Evolutionary conservation across 2,888 invertebrate genomes (phyloP), one percentile per base, ranked within the genome.

Genomic region (Tetanocera ferruginea): DNA sequence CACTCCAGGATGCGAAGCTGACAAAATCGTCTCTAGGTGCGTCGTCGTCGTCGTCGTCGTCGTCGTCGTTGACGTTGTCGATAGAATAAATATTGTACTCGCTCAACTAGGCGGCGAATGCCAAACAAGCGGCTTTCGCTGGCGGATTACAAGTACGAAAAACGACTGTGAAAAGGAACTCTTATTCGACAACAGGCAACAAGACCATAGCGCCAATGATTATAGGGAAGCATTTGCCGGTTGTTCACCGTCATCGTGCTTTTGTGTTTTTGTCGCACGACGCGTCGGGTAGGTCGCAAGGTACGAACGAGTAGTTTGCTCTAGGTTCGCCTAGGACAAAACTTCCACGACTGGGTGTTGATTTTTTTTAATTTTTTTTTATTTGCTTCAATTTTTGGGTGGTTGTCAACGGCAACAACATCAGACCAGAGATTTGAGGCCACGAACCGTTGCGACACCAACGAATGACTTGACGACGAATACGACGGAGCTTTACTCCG

Each of bases 81-180:
- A 82, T 83, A 82, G 82, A 84, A 85, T 83, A 43, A 67, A 67
- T 67, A 67, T 71, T 70, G 31, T 55, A 23, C 57, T 14, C 43
- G n/a, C 31, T 34, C 25, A 57, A 37, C 37, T 57, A 60, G 72
- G 60, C 23, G 72, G 72, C 62, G 60, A 23, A 43, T 60, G 28
- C 60, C 25, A 60, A 73, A 73, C 60, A 23, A 25, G 51, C 62
- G 34, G 34, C 43, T 19, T 37, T 66, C 66, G 66, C 28, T 66
- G 66, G 19, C 43, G 66, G 66, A 66, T 37, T 66, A 34, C 66
- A 71, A 67, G 19, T 43, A 37, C n/a, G 31, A 28, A 28, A 52
- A 34, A 71, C n/a, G 55, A 55, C 34, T 14, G 28, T 23, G 28
- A 71, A 55, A 52, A 55, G 71, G 52, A 70, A 52, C 28, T 49